Evolutionary conservation across 1,140 invertebrate species (phyloP), one percentile per base, ranked within the genome.

Genomic region (Bombus pascuorum): DNA sequence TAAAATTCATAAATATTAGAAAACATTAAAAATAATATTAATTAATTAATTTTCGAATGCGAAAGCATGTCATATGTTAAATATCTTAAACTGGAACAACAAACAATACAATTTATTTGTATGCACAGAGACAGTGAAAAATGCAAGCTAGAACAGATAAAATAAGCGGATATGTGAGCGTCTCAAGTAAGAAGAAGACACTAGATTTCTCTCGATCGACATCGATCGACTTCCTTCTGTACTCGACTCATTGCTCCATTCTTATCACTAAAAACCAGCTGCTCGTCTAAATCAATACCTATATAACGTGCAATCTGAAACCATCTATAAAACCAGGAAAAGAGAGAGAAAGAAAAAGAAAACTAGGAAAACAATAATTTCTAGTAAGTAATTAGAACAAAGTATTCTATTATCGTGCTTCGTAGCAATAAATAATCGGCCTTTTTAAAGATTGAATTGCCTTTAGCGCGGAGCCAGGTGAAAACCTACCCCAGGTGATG

Each of bases 401-500:
- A 77, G 44, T 76, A 59, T 44, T 37, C 34, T 74, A 57, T 66
- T 22, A 65, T 32, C 53, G 70, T 42, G 76, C 39, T 74, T 59
- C 53, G 28, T 81, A 73, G 59, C 59, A 71, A 74, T 12, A 25
- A 8, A 62, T 62, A 44, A 53, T 85, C 42, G 68, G 32, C 83
- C 59, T n/a, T 62, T 62, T 62, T 62, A n/a, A 34, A 70, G 15
- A 39, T 44, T 42, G 22, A 72, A 53, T 77, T 28, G 22, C 34
- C n/a, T 79, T 80, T 70, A 70, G 42, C 65, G 66, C 25, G 75
- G 74, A 59, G n/a, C 53, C 47, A 76, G 57, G 59, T 39, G 18
- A 80, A 47, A 89, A 95, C 94, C 90, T 95, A 95, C 95, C 95
- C 95, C 95, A 95, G 85, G 93, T 93, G 90, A 95, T 95, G 84